Conservation (phyloP, 2,113 vertebrate species). For the Heptranchias perlo region DNA sequence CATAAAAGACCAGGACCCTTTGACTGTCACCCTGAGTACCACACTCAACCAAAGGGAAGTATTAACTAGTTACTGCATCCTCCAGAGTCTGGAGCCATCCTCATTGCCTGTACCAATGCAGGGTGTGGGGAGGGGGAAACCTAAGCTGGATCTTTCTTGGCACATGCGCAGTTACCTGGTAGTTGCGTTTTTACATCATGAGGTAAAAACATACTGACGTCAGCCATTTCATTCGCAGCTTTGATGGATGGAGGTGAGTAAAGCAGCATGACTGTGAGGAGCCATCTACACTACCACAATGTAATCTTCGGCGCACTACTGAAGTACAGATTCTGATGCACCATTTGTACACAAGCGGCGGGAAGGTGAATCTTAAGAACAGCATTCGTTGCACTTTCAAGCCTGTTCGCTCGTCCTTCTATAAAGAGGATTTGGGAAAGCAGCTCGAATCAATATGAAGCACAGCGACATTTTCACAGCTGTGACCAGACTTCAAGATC, state of each 20-base stretch:
- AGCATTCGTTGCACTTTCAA: not conserved
- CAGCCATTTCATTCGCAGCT: not conserved
- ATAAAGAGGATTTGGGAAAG: not conserved
- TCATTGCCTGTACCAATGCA: too few relatives aligned
- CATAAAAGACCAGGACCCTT: too few relatives aligned
- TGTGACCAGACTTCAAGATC: not conserved
- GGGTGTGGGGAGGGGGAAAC: not conserved
- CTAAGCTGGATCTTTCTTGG: not conserved
- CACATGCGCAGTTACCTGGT: not conserved
- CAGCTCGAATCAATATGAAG: too few relatives aligned
- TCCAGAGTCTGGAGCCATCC: too few relatives aligned
- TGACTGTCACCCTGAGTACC: too few relatives aligned
- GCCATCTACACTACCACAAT: not conserved
- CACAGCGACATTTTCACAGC: not conserved
- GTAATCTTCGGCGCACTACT: not conserved
- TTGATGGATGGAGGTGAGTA: not conserved
- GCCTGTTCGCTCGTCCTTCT: not conserved
- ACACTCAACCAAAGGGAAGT: too few relatives aligned
- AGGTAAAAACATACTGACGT: not conserved
- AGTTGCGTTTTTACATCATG: not conserved
- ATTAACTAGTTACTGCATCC: not conserved
- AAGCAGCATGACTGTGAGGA: not conserved
- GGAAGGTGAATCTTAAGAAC: not conserved
- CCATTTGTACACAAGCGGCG: not conserved
- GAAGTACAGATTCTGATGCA: not conserved